Conservation (phyloP, 2,888 invertebrate genomes). For the Pyrrhosoma nymphula region DNA sequence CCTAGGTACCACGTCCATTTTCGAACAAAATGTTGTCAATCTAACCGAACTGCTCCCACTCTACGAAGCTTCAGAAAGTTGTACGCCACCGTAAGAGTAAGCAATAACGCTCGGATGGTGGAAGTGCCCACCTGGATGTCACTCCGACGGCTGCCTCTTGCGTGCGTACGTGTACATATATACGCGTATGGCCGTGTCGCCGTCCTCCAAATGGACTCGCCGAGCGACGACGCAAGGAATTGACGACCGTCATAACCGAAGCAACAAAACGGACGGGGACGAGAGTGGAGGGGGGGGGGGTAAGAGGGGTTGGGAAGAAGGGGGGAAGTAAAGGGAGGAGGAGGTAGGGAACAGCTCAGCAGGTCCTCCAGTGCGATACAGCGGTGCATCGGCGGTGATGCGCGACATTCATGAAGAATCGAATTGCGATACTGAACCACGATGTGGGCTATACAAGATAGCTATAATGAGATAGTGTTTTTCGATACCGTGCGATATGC, state of each 20-base stretch:
- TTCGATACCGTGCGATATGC: no score
- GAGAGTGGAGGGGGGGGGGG: background rate
- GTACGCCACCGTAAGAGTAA: background rate
- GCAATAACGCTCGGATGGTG: background rate
- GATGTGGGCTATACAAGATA: no score
- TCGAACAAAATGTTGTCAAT: no score
- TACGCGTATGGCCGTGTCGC: background rate
- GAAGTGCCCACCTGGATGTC: background rate
- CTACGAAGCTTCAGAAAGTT: background rate
- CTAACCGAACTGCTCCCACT: no score
- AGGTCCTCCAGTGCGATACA: no score
- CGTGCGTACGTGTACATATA: background rate
- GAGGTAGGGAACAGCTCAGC: background rate
- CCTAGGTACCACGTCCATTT: no score
- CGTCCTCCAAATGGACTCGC: conserved; percentile 20
- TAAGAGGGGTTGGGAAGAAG: background rate
- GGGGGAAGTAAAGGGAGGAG: background rate
- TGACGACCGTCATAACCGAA: conserved; percentile 29
- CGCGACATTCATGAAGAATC: no score
- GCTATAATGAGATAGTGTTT: no score
- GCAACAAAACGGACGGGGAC: background rate
- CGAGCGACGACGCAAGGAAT: background rate
- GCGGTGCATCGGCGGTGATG: no score
- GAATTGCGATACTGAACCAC: no score
- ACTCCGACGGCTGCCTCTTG: background rate